Base-by-base conservation (phyloP, 2,888 invertebrate species). In the Sphecodes monilicornis region DNA sequence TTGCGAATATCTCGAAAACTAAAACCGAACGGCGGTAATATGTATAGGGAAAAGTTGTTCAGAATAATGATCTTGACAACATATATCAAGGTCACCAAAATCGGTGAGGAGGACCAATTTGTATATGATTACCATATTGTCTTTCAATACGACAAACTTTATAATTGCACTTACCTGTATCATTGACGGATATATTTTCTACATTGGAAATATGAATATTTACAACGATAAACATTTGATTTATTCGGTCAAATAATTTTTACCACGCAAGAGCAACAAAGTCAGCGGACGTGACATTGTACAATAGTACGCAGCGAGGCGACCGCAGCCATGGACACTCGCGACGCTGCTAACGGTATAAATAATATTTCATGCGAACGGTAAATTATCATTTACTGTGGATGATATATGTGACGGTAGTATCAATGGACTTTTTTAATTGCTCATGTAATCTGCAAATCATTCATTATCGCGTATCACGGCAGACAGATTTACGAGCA, bases 401-500 rank as follows among this genome's bases (percentile, higher is more conserved):
- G 36, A 54, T 39, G 66, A 57, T 84, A 80, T 70, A 72, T 70
- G 41, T 72, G 68, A 26, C 72, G 77, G 72, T 54, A 6, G 66
- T 54, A 71, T 77, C 80, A 77, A 80, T 80, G 57, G n/a, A 84
- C 75, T 80, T 84, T 84, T 85, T 85, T 85, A 77, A 77, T 85
- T 77, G 71, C n/a, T 36, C 57, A 5, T 60, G 18, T 54, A 77
- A 84, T 84, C 72, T 66, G 66, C 5, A 43, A 72, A 84, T 75
- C 77, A 72, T 84, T 80, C 84, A 85, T 85, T 85, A 85, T 85
- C 76, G 71, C 71, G 84, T 85, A 85, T 84, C 80, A 72, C 39
- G 57, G n/a, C n/a, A 13, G 26, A 29, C 43, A 60, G 71, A 84
- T 85, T 84, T 84, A 85, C 77, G 80, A 26, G 22, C 69, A 32